Evolutionary conservation across 2,113 vertebrate species (phyloP), one percentile per base, ranked within the genome.

Genomic region (Lepus americanus): DNA sequence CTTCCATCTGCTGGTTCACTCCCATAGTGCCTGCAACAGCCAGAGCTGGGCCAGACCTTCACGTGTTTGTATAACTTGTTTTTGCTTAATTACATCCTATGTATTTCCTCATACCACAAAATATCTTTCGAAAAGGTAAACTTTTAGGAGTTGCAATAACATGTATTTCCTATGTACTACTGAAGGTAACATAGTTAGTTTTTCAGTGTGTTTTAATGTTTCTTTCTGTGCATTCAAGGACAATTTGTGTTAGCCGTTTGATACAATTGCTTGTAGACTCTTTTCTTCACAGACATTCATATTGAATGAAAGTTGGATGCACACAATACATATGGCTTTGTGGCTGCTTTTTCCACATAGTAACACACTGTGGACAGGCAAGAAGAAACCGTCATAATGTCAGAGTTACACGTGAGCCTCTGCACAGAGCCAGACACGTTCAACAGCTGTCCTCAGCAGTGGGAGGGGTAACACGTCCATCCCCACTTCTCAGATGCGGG

Each of bases 41-140:
- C 13, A 59, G 55, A 59, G 55, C 19, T 59, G 55, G 19, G 55
- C 19, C 55, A 59, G 55, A 19, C 19, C 55, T 59, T 14, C 10
- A 19, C 8, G 51, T 12, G 59, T 73, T 12, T 25, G 3, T 61
- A 22, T 8, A 44, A 51, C 90, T 77, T 36, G n/a, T 39, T 66
- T 78, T 79, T 82, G n/a, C 27, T 96, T 90, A 72, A 59, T 94
- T 61, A 25, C 8, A 83, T 81, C 51, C 72, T 91, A 44, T 83
- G 13, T 53, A 33, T 79, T 91, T 85, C 53, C 74, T 93, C 64
- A 23, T 23, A 49, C 64, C 87, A 77, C 33, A 87, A 81, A 76
- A 31, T 53, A 77, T 10, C 69, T 92, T 94, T 85, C 85, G 51
- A 61, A 84, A 89, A 78, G 79, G 70, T 53, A 39, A 79, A 49